Evolutionary conservation across 2,888 invertebrate species (phyloP).

Genomic region (Megastigmus dorsalis): DNA sequence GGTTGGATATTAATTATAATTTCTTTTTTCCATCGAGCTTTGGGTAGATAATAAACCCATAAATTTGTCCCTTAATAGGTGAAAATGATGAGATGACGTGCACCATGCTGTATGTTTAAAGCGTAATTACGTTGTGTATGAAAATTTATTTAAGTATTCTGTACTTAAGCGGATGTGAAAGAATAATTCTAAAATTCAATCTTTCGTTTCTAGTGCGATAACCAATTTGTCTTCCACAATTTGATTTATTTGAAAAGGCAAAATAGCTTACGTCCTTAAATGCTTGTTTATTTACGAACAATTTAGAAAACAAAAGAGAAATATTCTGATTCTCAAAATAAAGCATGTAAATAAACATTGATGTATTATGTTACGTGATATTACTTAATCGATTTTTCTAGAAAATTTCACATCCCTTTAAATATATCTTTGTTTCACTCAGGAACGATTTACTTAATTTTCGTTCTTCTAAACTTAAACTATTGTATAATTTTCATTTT

Average conservation of each 20-base stretch:
- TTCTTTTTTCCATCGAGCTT: conserved; percentile 45
- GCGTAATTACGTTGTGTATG: conserved; percentile 29
- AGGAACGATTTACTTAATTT: conserved; percentile 49
- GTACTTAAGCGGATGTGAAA: conserved; percentile 34
- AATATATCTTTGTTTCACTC: conserved; percentile 24
- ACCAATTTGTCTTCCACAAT: conserved; percentile 36
- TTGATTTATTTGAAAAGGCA: conserved; percentile 8
- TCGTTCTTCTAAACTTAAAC: conserved; percentile 16
- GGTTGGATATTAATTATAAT: conserved; percentile 39
- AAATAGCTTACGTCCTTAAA: background rate
- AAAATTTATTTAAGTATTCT: conserved; percentile 12
- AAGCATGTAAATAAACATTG: background rate
- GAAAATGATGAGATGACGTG: conserved; percentile 19
- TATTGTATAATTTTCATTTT: conserved; percentile 9
- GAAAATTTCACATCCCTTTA: conserved; percentile 27
- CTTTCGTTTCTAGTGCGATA: background rate
- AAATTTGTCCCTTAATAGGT: conserved; percentile 16
- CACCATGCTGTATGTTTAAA: conserved; percentile 30
- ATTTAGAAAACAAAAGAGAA: background rate
- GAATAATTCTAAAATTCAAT: conserved; percentile 19
- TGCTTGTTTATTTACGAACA: background rate
- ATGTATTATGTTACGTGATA: conserved; percentile 28
- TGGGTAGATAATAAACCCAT: conserved; percentile 35
- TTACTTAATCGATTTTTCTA: background rate
- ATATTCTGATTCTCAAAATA: background rate